Percentiles rank a stretch among this genome's conserved stretches.
Evolutionary conservation across 2,797 vertebrate species (phyloP).

Genomic region (Sebastes hubbsi): DNA sequence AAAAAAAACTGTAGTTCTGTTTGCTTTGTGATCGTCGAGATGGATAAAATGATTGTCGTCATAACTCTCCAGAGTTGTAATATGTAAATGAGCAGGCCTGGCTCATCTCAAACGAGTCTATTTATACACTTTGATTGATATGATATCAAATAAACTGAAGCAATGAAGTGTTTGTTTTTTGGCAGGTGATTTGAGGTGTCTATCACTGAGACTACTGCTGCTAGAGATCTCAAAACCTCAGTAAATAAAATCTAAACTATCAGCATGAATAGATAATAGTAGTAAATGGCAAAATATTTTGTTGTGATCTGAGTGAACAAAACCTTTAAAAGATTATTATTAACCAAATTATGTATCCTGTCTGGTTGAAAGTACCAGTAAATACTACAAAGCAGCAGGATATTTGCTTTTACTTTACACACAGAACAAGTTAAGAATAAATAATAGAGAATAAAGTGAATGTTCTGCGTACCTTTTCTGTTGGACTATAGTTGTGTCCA

Average conservation of each 20-base stretch:
- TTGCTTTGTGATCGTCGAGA: too few species aligned
- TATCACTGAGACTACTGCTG: background rate
- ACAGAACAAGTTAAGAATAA: background rate
- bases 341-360: background rate
- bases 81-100: too few species aligned
- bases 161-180: background rate
- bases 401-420: background rate
- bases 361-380: background rate
- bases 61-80: too few species aligned
- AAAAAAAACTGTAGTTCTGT: too few species aligned
- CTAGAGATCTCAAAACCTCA: too few species aligned
- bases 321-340: background rate
- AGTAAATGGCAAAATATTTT: background rate
- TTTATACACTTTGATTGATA: background rate
- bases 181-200: background rate
- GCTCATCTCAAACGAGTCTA: too few species aligned
- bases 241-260: too few species aligned
- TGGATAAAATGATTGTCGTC: too few species aligned
- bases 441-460: background rate
- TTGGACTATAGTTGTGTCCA: background rate
- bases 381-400: background rate
- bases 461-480: slow-evolving; percentile 25
- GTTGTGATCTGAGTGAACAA: background rate
- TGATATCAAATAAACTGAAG: background rate
- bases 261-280: background rate